These are phyloP conservation scores for Sturnira hondurensis DNA, from an alignment of 2,113 vertebrate species.

Conservation along the genomic window DNA sequence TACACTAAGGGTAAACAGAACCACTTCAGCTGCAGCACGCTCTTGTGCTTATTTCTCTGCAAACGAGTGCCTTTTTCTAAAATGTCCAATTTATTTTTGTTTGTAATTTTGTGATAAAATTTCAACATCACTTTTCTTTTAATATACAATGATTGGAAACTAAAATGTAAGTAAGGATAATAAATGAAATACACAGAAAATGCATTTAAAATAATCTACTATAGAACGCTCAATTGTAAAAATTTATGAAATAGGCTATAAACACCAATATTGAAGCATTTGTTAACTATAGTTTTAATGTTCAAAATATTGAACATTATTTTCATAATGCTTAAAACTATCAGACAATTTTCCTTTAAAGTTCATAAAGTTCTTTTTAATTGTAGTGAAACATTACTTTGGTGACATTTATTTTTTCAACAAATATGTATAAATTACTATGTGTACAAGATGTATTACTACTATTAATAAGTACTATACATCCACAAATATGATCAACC, in stretches of 20 bases:
- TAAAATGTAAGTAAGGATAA: too few relatives aligned
- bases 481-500: background rate
- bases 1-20: background rate
- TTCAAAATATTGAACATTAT: too few relatives aligned
- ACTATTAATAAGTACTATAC: background rate
- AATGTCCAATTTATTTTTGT: background rate
- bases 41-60: background rate
- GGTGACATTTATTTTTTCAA: background rate
- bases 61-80: background rate
- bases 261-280: too few relatives aligned
- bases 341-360: background rate
- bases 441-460: background rate
- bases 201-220: too few relatives aligned
- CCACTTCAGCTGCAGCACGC: background rate
- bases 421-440: background rate
- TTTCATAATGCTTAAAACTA: background rate
- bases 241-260: too few relatives aligned
- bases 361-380: background rate
- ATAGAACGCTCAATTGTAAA: too few relatives aligned
- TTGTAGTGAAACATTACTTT: background rate
- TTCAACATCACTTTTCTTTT: background rate
- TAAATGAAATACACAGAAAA: too few relatives aligned
- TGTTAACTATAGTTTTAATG: too few relatives aligned
- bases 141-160: too few relatives aligned
- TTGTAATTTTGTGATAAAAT: background rate